Evolutionary conservation across 2,888 invertebrate species (phyloP).

Genomic region (Fragum whitleyi): DNA sequence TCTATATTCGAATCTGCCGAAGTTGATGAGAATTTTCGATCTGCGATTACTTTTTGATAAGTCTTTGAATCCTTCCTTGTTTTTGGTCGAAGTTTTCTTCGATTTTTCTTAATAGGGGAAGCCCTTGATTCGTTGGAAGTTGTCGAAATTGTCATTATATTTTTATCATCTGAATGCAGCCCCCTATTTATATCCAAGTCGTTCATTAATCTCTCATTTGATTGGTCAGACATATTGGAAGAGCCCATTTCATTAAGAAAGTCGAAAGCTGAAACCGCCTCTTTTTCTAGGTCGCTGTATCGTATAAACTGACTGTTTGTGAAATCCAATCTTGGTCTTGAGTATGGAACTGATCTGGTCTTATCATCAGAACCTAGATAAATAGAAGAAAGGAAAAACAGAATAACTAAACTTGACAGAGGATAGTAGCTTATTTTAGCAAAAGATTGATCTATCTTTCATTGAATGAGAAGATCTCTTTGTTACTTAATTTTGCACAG

Average conservation of each 20-base stretch:
- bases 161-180: slow-evolving; percentile 8
- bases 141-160: slow-evolving; percentile 54
- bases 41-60: not conserved
- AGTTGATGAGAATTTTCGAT: slow-evolving; percentile 57
- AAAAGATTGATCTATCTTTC: too few relatives aligned
- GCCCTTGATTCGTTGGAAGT: slow-evolving; percentile 53
- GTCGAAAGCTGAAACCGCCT: slow-evolving; percentile 78
- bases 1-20: slow-evolving; percentile 55
- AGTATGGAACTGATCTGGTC: not conserved
- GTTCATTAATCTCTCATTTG: slow-evolving; percentile 40
- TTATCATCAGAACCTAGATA: slow-evolving; percentile 63
- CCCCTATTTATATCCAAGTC: slow-evolving; percentile 28
- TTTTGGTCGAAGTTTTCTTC: slow-evolving; percentile 57
- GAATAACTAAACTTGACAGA: too few relatives aligned
- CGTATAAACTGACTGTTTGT: slow-evolving; percentile 68
- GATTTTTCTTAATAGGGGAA: slow-evolving; percentile 57
- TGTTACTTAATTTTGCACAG: too few relatives aligned
- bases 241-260: slow-evolving; percentile 75
- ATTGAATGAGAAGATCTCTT: too few relatives aligned
- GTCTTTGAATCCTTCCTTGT: slow-evolving; percentile 13
- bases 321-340: slow-evolving; percentile 70
- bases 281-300: slow-evolving; percentile 75
- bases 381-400: slow-evolving; percentile 1
- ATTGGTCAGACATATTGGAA: slow-evolving; percentile 56
- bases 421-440: too few relatives aligned